Evolutionary conservation across 2,888 invertebrate species (phyloP).

Genomic region (Alviniconcha strummeri): DNA sequence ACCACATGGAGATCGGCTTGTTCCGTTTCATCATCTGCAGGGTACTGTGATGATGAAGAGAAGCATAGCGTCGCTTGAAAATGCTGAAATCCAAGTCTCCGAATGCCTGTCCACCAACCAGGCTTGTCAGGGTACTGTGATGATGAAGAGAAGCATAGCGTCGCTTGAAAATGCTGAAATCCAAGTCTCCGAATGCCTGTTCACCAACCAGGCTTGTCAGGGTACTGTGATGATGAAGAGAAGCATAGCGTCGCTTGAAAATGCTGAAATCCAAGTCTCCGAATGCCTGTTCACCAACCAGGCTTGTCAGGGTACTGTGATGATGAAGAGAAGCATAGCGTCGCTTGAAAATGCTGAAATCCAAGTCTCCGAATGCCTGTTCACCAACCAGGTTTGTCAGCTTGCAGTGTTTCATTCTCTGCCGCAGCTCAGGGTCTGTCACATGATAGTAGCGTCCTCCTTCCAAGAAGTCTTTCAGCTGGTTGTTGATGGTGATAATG

Average conservation of each 20-base stretch:
- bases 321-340: constrained; percentile 5
- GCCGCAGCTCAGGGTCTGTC: constrained; percentile 2
- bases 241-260: constrained; percentile 3
- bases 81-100: too few species aligned
- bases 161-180: constrained; percentile 14
- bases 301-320: constrained; percentile 5
- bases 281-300: constrained; percentile 4
- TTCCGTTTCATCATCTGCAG: constrained; percentile 25
- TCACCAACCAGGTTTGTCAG: constrained; percentile 17
- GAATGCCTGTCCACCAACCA: too few species aligned
- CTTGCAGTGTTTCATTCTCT: constrained; percentile 4
- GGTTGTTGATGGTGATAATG: not conserved
- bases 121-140: constrained; percentile 7
- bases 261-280: constrained; percentile 9
- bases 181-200: constrained; percentile 1
- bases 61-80: too few species aligned
- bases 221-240: constrained; percentile 12
- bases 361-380: constrained; percentile 1
- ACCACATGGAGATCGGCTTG: constrained; percentile 10
- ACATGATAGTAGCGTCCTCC: constrained; percentile 12
- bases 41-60: too few species aligned
- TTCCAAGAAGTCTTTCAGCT: constrained; percentile 26
- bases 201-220: constrained; percentile 18
- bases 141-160: constrained; percentile 5
- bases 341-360: constrained; percentile 14